Evolutionary conservation across 2,888 invertebrate species (phyloP), one percentile per base, ranked within the genome.

Genomic region (Andrena haemorrhoa): DNA sequence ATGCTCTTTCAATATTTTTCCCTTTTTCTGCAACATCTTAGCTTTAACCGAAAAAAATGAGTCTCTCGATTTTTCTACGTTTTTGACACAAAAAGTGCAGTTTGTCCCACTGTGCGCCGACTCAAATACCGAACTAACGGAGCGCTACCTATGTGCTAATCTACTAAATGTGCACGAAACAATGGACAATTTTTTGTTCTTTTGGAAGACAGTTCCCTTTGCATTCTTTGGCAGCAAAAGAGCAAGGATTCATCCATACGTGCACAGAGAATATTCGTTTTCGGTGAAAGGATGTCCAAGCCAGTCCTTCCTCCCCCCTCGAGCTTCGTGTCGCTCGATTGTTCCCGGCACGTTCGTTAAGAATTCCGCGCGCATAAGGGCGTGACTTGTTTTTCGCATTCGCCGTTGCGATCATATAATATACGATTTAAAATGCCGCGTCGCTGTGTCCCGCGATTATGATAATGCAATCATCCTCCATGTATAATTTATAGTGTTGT

Each of bases 331-430:
- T 79, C 58, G 80, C 66, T 88, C 82, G 84, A 89, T 86, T 84
- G 88, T 86, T 83, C 82, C 47, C 77, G 85, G 86, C 87, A 87
- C 88, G 89, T 88, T 88, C 86, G 86, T 81, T 83, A 83, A 79
- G 82, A 82, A 84, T 88, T 88, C 82, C 72, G 53, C 35, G 82
- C 66, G 80, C 68, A 66, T 75, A 79, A 87, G 75, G 74, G 75
- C 83, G 85, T 85, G 87, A 83, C 80, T 75, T 75, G 79, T 83
- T 83, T 83, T 75, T 61, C 77, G 74, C 73, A 87, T 79, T 75
- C 73, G 75, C 33, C 73, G 61, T 56, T 20, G 71, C 80, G 78
- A 78, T 81, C 82, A 75, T 69, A 80, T 81, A 79, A 82, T 73
- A 64, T 61, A 75, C 75, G 86, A 71, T 78, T 81, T 74, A 79